These are phyloP conservation scores for Yoshiicerus persimilis DNA, from an alignment of 1,140 invertebrate genomes.

Conservation along the genomic window DNA sequence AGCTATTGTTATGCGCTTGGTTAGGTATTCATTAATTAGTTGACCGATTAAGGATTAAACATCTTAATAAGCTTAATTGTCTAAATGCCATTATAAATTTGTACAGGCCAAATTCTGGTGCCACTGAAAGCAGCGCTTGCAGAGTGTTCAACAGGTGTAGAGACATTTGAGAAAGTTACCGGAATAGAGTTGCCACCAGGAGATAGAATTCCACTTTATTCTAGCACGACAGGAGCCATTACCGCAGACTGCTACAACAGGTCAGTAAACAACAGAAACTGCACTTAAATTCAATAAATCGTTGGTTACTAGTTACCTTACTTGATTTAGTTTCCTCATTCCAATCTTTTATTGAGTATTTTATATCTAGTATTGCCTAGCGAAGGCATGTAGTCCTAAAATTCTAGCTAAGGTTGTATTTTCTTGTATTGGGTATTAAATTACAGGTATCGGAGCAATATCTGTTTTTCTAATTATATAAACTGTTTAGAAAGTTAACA, in stretches of 20 bases:
- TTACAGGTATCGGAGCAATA: not conserved
- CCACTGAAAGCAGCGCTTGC: slow-evolving; percentile 29
- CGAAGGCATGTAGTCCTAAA: not conserved
- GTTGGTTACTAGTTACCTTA: not conserved
- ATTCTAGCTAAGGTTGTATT: not conserved
- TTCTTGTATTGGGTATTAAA: not conserved
- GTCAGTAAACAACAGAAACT: slow-evolving; percentile 12
- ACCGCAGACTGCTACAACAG: slow-evolving; percentile 55
- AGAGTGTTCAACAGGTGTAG: slow-evolving; percentile 41
- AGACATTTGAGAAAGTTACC: slow-evolving; percentile 51
- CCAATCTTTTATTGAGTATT: not conserved
- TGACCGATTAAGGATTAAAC: too few species aligned
- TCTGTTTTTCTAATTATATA: not conserved
- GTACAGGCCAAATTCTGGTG: slow-evolving; percentile 41
- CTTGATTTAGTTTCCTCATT: not conserved
- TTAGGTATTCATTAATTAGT: too few species aligned
- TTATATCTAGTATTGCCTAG: not conserved
- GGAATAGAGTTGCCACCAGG: slow-evolving; percentile 48
- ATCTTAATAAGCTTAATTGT: not conserved
- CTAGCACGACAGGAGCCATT: slow-evolving; percentile 51
- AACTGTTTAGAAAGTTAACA: not conserved
- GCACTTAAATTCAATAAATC: not conserved
- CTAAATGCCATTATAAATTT: not conserved
- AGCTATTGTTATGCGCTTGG: too few species aligned
- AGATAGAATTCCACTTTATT: slow-evolving; percentile 51